phyloP scores from a whole-genome alignment of 1,140 invertebrate genomes.

The Oryzaephilus surinamensis region DNA sequence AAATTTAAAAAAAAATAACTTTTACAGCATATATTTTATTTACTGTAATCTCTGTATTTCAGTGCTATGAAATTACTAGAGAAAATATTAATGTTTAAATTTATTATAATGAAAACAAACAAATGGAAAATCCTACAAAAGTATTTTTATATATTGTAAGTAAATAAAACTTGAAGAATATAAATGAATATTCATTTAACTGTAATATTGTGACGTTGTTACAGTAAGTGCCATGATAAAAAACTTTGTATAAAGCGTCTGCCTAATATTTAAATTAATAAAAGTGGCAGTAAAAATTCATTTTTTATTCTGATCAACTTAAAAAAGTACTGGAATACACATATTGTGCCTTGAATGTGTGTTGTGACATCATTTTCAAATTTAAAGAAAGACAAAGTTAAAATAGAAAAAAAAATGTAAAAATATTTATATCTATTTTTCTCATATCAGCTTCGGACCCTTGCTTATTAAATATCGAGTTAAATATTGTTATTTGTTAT shows the following conservation, averaged over 20 bases:
- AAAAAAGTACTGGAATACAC: conserved; percentile 33
- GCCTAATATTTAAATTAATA: conserved; percentile 3
- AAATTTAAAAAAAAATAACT: too few species aligned
- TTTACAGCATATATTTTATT: too few species aligned
- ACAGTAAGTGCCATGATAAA: conserved; percentile 17
- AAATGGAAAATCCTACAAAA: too few species aligned
- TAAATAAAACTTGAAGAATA: too few species aligned
- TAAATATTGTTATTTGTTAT: conserved; percentile 10
- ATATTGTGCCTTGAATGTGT: conserved; percentile 32
- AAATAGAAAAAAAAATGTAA: too few species aligned
- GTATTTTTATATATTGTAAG: conserved; percentile 22
- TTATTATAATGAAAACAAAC: conserved; percentile 14
- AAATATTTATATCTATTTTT: too few species aligned
- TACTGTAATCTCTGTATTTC: conserved; percentile 19
- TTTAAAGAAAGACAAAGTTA: conserved; percentile 13
- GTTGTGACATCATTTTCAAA: conserved; percentile 27
- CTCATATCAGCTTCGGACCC: conserved; percentile 33
- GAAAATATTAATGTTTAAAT: conserved; percentile 11
- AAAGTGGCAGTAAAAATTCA: conserved; percentile 5
- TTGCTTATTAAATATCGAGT: conserved; percentile 20
- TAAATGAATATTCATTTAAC: conserved; percentile 6
- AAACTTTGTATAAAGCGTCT: conserved; percentile 10
- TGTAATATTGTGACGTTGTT: conserved; percentile 9
- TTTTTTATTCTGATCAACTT: conserved; percentile 9
- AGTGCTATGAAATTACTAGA: conserved; percentile 14